Evolutionary conservation across 2,113 vertebrate species (phyloP), one percentile per base, ranked within the genome.

Genomic region (Pachycephala philippinensis): DNA sequence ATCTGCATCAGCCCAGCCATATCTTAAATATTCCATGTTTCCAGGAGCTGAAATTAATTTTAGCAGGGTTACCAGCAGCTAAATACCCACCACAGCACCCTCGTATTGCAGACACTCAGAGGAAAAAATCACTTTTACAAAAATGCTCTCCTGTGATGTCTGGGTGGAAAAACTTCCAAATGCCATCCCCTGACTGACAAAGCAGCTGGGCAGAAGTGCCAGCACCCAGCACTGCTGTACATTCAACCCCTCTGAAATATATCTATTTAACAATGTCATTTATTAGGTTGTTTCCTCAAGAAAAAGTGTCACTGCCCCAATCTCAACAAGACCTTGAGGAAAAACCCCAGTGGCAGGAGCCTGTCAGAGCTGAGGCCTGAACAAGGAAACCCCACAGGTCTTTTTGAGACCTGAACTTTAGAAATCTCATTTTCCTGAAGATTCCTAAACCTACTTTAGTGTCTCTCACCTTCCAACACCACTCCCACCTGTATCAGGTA

Each of bases 121-220:
- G 89, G 84, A 63, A 44, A 61, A 69, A 30, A 71, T 40, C 4
- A 28, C 53, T 7, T 64, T 26, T 22, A 56, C 49, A 83, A n/a
- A 94, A 93, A 81, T 18, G 70, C 50, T 52, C 56, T 83, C 66
- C 75, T 39, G 52, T 40, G 52, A 75, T 53, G 93, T 63, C 88
- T 59, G 92, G 54, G 61, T 70, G 95, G 85, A 74, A 93, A 94
- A 96, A 93, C 61, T 89, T 33, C 80, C 10, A 84, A n/a, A 81
- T 68, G 54, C 15, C 20, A 3, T 12, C 6, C 13, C 11, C 42
- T 52, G 64, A 68, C 7, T 39, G 69, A 44, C 54, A 42, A 27
- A 71, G 45, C 80, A 89, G 60, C n/a, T 9, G 57, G 83, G 65
- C 35, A 66, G 63, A 35, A 23, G 60, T 9, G 76, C 44, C 87